Evolutionary conservation across 1,140 invertebrate species (phyloP).

Genomic region (Teleogryllus occipitalis): DNA sequence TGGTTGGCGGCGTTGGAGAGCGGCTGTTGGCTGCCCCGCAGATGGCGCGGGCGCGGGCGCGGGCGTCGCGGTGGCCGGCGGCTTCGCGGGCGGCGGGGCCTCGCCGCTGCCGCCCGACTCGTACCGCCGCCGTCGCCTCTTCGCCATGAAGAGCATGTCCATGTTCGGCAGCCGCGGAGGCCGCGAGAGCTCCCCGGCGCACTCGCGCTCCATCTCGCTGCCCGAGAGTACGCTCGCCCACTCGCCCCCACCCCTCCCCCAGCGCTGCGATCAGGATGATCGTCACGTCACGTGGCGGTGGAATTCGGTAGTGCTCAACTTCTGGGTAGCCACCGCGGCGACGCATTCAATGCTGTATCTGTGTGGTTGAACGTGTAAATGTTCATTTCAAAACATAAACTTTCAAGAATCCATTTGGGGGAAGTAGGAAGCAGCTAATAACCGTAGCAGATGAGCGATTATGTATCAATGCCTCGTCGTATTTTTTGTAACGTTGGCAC

Average conservation of each 20-base stretch:
- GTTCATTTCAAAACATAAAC: too few relatives aligned
- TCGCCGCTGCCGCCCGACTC: constrained; percentile 12
- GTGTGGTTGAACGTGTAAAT: too few relatives aligned
- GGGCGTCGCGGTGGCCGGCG: constrained; percentile 5
- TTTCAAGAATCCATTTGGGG: too few relatives aligned
- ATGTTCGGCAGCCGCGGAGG: constrained; percentile 55
- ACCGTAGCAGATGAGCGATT: too few relatives aligned
- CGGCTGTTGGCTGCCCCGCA: neutral
- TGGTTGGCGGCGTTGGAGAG: neutral
- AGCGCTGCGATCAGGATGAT: neutral
- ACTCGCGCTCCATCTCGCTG: constrained; percentile 66
- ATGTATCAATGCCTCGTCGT: too few relatives aligned
- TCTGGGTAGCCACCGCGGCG: too few relatives aligned
- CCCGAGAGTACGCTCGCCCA: constrained; percentile 60
- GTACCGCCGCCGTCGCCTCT: constrained; percentile 47
- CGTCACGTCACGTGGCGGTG: neutral
- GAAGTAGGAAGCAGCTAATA: too few relatives aligned
- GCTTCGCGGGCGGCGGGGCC: neutral
- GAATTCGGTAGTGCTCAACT: too few relatives aligned
- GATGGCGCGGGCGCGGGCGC: neutral
- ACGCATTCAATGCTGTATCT: too few relatives aligned
- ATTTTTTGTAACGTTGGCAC: too few relatives aligned
- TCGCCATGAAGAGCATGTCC: constrained; percentile 65
- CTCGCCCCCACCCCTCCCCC: neutral
- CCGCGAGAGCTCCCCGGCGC: constrained; percentile 51